phyloP scores from a whole-genome alignment of 2,888 invertebrate species.

The Trachelus tabidus region DNA sequence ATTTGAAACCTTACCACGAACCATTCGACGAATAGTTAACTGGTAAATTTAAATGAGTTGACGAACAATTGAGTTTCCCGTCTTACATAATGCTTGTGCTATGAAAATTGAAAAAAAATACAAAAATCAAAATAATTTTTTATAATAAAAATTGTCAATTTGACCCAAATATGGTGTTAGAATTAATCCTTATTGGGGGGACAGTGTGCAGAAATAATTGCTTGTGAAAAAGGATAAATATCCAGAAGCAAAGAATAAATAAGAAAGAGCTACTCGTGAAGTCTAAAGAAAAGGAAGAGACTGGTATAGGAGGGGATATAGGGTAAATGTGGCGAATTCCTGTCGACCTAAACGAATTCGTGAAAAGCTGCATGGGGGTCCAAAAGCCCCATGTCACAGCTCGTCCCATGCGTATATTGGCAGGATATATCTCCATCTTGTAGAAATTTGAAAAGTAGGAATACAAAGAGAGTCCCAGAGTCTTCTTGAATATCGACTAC shows the following conservation, averaged over 20 bases:
- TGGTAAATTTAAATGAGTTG: background rate
- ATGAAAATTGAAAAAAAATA: background rate
- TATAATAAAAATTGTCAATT: background rate
- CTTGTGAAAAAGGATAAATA: background rate
- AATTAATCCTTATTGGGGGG: background rate
- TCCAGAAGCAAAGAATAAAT: background rate
- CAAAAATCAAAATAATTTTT: no score
- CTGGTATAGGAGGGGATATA: constrained; percentile 24
- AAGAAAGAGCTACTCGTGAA: background rate
- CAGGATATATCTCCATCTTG: background rate
- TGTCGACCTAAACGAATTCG: constrained; percentile 59
- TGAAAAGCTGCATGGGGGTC: constrained; percentile 46
- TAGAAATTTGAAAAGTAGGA: constrained; percentile 2
- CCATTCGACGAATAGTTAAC: background rate
- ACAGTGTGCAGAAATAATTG: background rate
- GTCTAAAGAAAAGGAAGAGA: constrained; percentile 5
- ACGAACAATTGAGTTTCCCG: background rate
- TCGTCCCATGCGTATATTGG: background rate
- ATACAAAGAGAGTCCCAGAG: constrained; percentile 2
- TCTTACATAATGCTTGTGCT: background rate
- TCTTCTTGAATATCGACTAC: constrained; percentile 18
- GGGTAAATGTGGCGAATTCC: constrained; percentile 57
- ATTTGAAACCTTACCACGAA: background rate
- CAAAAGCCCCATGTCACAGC: background rate
- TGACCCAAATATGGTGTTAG: background rate